Evolutionary conservation across 1,140 invertebrate genomes (phyloP), one percentile per base, ranked within the genome.

Genomic region (Scaptomyza pallida): DNA sequence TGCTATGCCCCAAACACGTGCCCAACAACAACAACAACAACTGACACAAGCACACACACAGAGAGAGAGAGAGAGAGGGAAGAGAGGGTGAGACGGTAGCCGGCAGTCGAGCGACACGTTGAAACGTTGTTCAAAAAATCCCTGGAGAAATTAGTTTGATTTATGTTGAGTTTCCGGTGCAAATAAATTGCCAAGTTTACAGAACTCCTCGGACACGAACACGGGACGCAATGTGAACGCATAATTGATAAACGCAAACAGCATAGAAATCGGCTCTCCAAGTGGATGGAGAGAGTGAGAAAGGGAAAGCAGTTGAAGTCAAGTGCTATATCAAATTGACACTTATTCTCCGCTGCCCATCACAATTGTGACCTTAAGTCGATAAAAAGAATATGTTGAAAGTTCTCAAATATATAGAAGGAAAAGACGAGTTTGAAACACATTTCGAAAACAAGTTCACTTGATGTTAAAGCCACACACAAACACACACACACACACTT

Each of bases 181-280:
- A 88, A 88, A 88, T 88, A 88, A 88, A 88, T 88, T 88, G 82
- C 82, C 82, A 88, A 88, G 82, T 88, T 88, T 88, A 88, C 78
- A 63, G 67, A 67, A 74, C 71, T 72, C 76, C 71, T 72, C 76
- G 78, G 78, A 68, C 78, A 70, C 41, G 51, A 41, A 40, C 17
- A 50, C 17, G 44, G 40, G 9, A 30, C 26, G 60, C 78, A 89
- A 51, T 67, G 78, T 71, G 57, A 63, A 88, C 82, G 82, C 82
- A 88, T 88, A 88, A 88, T 88, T 88, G 82, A 88, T 88, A 82
- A n/a, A 88, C 88, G 82, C 83, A 61, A 81, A 59, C 35, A 55
- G 77, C 70, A 69, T 86, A 73, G 56, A 75, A 41, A 48, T 21
- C 47, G 35, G 56, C 44, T 16, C 35, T 12, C 40, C 5, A 16